Percentiles rank a stretch among this genome's conserved stretches.
phyloP scores from a whole-genome alignment of 2,797 vertebrate species.

The Parauchenoglanis punctatus region DNA sequence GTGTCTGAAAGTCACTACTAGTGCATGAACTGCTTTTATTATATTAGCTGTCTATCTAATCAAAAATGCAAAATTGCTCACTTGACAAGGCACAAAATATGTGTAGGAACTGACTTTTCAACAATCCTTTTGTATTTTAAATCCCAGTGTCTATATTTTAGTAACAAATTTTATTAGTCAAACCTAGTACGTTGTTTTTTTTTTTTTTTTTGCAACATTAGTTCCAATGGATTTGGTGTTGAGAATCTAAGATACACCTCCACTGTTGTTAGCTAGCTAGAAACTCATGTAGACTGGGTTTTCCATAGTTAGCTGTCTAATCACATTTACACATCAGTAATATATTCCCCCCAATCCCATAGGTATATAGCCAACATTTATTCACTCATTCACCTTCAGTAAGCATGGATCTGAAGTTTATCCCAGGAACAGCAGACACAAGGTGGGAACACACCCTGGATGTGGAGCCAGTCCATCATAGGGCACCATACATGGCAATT shows the following conservation, averaged over 20 bases:
- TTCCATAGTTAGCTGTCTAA: neutral
- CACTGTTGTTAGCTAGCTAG: neutral
- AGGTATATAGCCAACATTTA: neutral
- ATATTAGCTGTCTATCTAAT: too few relatives aligned
- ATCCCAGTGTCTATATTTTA: neutral
- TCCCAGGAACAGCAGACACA: neutral
- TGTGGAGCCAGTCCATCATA: neutral
- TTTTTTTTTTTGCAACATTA: neutral
- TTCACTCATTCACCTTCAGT: neutral
- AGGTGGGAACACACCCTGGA: neutral
- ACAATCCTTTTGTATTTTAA: neutral
- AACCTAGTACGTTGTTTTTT: neutral
- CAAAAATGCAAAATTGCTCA: neutral
- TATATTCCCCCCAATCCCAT: neutral
- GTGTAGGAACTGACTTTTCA: neutral
- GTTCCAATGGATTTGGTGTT: neutral
- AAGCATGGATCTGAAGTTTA: neutral
- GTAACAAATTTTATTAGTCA: neutral
- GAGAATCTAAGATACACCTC: neutral
- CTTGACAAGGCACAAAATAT: neutral
- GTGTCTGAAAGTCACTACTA: neutral
- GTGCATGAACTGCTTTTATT: neutral
- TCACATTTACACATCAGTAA: neutral
- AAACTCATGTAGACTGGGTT: neutral
- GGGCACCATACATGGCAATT: neutral